Evolutionary conservation across 53 echinoderm and acorn worm species (phyloP), one percentile per base, ranked within the genome.

Genomic region (Temnopleurus reevesii): DNA sequence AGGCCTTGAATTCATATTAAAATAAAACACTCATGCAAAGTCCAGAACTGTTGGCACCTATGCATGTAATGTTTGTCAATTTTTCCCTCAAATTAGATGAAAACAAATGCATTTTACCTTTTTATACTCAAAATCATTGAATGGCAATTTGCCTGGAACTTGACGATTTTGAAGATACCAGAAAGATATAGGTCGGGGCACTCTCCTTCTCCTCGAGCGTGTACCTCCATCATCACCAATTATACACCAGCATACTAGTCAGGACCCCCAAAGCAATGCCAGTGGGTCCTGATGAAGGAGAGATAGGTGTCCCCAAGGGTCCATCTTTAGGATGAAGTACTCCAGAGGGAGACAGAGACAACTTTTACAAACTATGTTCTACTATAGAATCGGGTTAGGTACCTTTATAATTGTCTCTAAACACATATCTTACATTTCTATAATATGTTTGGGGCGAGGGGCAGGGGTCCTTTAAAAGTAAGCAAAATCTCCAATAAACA

Each of bases 171-270:
- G n/a, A 71, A 41, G 18, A 71, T 71, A 21, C 38, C 71, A 18
- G n/a, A 36, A n/a, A 41, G 2, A 79, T 49, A 26, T 79, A 79
- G 79, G 79, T 79, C 79, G 29, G 79, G 49, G 79, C 79, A 79
- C 49, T 49, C 5, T 79, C n/a, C 49, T 18, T 4, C 79, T 4
- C 79, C 79, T 47, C 47, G 8, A 47, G 41, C 36, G 13, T 17
- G 4, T 33, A 71, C 79, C 28, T 79, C 79, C 3, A 24, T 79
- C 79, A 79, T 25, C 79, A 47, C 12, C 30, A 46, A 79, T 79
- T 79, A 47, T 12, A 49, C 49, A 46, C 8, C 53, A 46, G 34
- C 49, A 12, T 15, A 49, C 36, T 15, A 46, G 79, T 79, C 79
- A 79, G 46, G 79, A 79, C 79, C 49, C 59, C 26, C 46, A 46